These are phyloP conservation scores for Paradoxurus hermaphroditus DNA, from an alignment of 2,113 vertebrate species.

Conservation along the genomic window DNA sequence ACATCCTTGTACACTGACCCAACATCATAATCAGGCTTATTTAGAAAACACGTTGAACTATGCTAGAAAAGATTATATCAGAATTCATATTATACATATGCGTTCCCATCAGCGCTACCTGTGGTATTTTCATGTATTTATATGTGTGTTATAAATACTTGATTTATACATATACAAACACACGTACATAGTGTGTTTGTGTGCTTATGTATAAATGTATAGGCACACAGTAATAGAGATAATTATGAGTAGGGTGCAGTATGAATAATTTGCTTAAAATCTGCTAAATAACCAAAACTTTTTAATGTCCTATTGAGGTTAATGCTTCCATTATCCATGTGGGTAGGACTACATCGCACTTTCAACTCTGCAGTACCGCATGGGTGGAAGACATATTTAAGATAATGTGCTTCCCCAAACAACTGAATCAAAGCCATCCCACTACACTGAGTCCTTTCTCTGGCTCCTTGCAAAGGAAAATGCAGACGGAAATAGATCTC, in stretches of 20 bases:
- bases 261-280: conserved; percentile 81
- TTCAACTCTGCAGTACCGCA: conserved; percentile 52
- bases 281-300: conserved; percentile 80
- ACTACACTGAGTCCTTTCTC: conserved; percentile 48
- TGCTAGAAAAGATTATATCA: conserved; percentile 76
- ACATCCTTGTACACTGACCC: conserved; percentile 66
- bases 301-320: conserved; percentile 50
- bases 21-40: conserved; percentile 79
- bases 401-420: conserved; percentile 64
- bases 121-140: conserved; percentile 80
- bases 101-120: conserved; percentile 78
- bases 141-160: conserved; percentile 83
- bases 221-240: conserved; percentile 77
- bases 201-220: conserved; percentile 85
- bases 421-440: conserved; percentile 70
- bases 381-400: conserved; percentile 63
- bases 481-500: conserved; percentile 35
- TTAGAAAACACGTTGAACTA: conserved; percentile 74
- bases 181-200: conserved; percentile 79
- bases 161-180: conserved; percentile 84
- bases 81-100: conserved; percentile 76
- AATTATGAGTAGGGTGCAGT: conserved; percentile 77
- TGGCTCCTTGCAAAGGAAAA: conserved; percentile 68
- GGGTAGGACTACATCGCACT: conserved; percentile 55
- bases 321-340: conserved; percentile 69